Base-by-base conservation (phyloP, 2,113 vertebrate genomes). In the Scomber scombrus region DNA sequence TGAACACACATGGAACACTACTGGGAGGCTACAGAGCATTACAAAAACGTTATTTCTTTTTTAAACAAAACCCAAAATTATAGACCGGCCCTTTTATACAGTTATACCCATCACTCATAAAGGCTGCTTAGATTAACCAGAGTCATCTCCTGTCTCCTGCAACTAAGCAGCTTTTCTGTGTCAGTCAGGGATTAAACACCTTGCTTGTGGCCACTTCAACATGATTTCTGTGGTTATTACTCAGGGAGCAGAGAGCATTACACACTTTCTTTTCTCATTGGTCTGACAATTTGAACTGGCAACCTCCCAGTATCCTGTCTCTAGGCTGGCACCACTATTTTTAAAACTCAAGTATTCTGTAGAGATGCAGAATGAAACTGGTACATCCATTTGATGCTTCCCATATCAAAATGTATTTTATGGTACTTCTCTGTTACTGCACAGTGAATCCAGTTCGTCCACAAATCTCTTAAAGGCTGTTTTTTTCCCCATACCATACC, bases 81-180 rank as follows among this genome's bases (percentile, higher is more conserved):
- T 40, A 9, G 34, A 40, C 34, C 6, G 1, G 9, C 7, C 34
- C 34, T 40, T 40, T 90, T 62, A 63, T 81, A 82, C 46, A 56
- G 65, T 69, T 73, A 18, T 58, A 83, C 81, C 64, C 69, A 75
- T 80, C 74, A 31, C 78, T 83, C 71, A 68, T 3, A 43, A 43
- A 84, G 67, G 78, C 74, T 78, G 79, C 75, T 73, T 31, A 13
- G 76, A 82, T 75, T 76, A 82, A 76, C 84, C 63, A 61, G 55
- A 82, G 82, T 88, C 83, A 65, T 86, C 79, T 88, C 77, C 71
- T 64, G 84, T 89, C 84, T 93, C 70, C 85, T 84, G 84, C 77
- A 76, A 88, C 81, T 85, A 90, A 91, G 85, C 90, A 75, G 86
- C 88, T 92, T 91, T 90, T 76, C 89, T 79, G 71, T 75, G 62